phyloP scores from a whole-genome alignment of 2,888 invertebrate genomes.

The Hydriomena furcata region DNA sequence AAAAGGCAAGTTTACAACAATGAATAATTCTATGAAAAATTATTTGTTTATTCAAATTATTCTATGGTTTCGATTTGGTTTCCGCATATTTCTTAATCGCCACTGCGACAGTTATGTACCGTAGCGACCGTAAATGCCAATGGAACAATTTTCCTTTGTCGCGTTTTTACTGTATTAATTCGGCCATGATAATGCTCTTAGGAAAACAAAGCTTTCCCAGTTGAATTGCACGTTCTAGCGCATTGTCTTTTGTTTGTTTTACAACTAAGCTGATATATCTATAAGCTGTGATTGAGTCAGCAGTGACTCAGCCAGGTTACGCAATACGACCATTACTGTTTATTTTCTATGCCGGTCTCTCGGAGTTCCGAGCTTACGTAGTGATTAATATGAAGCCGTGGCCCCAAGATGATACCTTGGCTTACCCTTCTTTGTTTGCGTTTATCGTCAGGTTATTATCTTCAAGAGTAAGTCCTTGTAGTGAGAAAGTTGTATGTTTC shows the following conservation, averaged over 20 bases:
- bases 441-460: constrained; percentile 36
- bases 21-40: too few species aligned
- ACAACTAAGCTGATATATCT: constrained; percentile 17
- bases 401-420: constrained; percentile 47
- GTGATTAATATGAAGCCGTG: constrained; percentile 63
- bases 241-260: not conserved
- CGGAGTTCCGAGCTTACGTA: constrained; percentile 61
- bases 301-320: constrained; percentile 60
- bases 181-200: too few species aligned
- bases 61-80: too few species aligned
- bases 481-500: not conserved
- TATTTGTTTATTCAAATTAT: too few species aligned
- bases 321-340: constrained; percentile 58
- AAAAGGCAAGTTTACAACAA: too few species aligned
- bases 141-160: too few species aligned
- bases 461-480: not conserved
- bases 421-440: constrained; percentile 52
- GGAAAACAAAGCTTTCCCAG: not conserved
- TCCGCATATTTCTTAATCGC: too few species aligned
- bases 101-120: too few species aligned
- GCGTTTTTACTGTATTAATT: too few species aligned
- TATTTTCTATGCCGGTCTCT: constrained; percentile 55
- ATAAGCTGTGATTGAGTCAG: constrained; percentile 31
- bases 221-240: not conserved
- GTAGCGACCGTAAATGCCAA: too few species aligned